A percentile compares a stretch with the other conserved stretches of the same genome.
These are phyloP conservation scores for Crotalus helleri DNA, from an alignment of 2,113 vertebrate species.

Conservation along the genomic window DNA sequence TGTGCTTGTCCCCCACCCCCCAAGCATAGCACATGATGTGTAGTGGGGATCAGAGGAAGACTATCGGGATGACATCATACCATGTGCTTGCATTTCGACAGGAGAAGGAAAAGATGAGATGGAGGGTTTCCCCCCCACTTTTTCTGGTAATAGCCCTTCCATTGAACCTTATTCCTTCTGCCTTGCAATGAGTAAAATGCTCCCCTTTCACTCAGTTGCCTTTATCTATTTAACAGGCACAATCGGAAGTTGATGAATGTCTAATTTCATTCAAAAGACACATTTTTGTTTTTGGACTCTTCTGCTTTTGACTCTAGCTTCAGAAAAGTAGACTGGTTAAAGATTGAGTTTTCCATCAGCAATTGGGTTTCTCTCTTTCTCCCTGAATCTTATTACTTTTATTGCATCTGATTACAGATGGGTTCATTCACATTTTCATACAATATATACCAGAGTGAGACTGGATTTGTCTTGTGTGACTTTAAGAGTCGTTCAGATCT, in stretches of 20 bases:
- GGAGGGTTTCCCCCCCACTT: neutral
- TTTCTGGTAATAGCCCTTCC: neutral
- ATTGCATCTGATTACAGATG: neutral
- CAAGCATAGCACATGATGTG: neutral
- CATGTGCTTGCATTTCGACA: neutral
- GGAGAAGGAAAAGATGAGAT: neutral
- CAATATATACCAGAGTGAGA: neutral
- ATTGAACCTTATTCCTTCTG: neutral
- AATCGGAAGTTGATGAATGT: neutral
- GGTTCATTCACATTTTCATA: constrained; percentile 21
- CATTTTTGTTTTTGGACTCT: neutral
- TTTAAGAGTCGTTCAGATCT: neutral
- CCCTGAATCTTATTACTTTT: neutral
- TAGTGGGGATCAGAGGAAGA: neutral
- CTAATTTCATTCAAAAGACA: neutral
- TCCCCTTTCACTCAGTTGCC: neutral
- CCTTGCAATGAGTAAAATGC: no score
- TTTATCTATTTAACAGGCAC: neutral
- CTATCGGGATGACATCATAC: neutral
- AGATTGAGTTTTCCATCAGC: neutral
- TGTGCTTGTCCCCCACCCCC: neutral
- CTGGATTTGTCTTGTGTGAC: neutral
- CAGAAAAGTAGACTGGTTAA: neutral
- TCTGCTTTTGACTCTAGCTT: neutral
- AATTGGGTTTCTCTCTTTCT: neutral